Base-by-base conservation (phyloP, 2,888 invertebrate species). In the Sympetrum striolatum region DNA sequence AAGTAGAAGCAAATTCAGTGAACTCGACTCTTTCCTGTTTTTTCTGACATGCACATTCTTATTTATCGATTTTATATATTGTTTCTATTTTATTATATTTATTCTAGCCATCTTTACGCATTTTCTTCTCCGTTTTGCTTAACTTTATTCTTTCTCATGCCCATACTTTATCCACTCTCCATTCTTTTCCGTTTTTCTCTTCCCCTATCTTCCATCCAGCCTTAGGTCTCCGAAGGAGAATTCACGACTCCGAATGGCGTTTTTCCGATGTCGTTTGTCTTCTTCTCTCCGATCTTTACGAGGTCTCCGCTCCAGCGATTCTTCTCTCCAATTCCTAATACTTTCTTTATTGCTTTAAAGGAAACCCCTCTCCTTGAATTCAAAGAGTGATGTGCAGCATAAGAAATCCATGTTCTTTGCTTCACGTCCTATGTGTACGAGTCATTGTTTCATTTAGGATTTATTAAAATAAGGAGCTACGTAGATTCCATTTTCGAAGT, bases 301-400 rank as follows among this genome's bases (percentile, higher is more conserved):
- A 86, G 86, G n/a, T 60, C 86, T 37, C 86, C 37, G 60, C 73
- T 86, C 60, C 48, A n/a, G 22, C 86, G 60, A 86, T 86, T 60
- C 60, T 86, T 86, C 64, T 37, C n/a, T 86, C 37, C 86, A 60
- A 58, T 86, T 86, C 86, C 86, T 86, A 86, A 86, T 86, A 86
- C 86, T 60, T 86, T 86, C 86, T 86, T 64, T 86, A 86, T 86
- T 86, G 86, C 86, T 86, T 58, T 60, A 60, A 86, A 60, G 86
- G 64, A 60, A 86, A 60, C 35, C 53, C 18, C 18, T 86, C 86
- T 64, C 35, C 5, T 31, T 31, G 18, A 22, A 35, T 10, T 37
- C 48, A 12, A 12, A 35, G 22, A 37, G 14, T 31, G 35, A 22
- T 12, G 60, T 22, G n/a, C 14, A 35, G 10, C 35, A 37, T 64